Evolutionary conservation across 2,888 invertebrate genomes (phyloP), one percentile per base, ranked within the genome.

Genomic region (Macrosiphum euphorbiae): DNA sequence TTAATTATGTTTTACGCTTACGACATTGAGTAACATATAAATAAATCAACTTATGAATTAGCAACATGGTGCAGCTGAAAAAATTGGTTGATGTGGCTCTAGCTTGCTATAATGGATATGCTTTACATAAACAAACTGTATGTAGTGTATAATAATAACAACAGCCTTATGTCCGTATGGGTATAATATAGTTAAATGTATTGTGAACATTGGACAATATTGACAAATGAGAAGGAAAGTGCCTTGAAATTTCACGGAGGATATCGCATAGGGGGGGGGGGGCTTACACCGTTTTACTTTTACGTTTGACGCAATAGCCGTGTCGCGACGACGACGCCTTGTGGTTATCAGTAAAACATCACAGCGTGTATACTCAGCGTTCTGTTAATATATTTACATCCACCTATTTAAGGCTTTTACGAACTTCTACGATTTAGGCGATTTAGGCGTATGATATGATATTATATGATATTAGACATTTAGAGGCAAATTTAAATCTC

Each of bases 221-320:
- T 35, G 67, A 67, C 5, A n/a, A 35, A 67, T 20, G n/a, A n/a
- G 8, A 20, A 50, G 28, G n/a, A 67, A 0, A n/a, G 7, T 16
- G 28, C n/a, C 20, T 20, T 20, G 50, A n/a, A 87, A 87, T n/a
- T 50, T 87, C 7, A 50, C 87, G 88, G 8, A 2, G 16, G 50
- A 20, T n/a, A 26, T 90, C 50, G 24, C 55, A 26, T 26, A n/a
- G 44, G 0, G 3, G 44, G 47, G 3, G 47, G 20, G n/a, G 5
- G 35, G 35, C n/a, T 44, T 61, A 61, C 61, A 78, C 90, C n/a
- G 50, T 90, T 90, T 90, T 78, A 90, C 90, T 90, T 90, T 78
- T 90, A 78, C 4, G 78, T 90, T 67, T 10, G n/a, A n/a, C 47
- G n/a, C 67, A 24, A 50, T 67, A 8, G 7, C 44, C 24, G 35